A percentile compares a stretch with the other conserved stretches of the same genome.
These are phyloP conservation scores for Acrocephalus kingi DNA, from an alignment of 2,113 vertebrate species.

Conservation along the genomic window DNA sequence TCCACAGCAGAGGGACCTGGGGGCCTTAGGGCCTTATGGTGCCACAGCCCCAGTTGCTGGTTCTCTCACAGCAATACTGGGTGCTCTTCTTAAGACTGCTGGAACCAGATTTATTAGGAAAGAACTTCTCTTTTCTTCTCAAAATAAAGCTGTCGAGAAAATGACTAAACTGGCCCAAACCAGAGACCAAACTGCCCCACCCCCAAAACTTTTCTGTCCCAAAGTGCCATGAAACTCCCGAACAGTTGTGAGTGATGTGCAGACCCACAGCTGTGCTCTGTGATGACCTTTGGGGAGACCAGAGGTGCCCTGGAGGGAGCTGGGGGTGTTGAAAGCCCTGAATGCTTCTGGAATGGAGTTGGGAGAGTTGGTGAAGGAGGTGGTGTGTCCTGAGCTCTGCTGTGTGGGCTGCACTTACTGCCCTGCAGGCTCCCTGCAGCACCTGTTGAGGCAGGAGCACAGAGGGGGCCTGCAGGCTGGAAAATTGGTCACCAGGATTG, in stretches of 20 bases:
- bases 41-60: background rate
- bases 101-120: background rate
- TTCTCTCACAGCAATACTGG: background rate
- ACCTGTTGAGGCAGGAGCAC: too few relatives aligned
- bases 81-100: background rate
- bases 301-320: background rate
- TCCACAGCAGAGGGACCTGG: rapidly evolving
- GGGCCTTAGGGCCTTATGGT: rapidly evolving
- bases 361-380: background rate
- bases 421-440: background rate
- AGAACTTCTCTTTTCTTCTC: background rate
- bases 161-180: background rate
- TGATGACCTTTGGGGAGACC: background rate
- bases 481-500: background rate
- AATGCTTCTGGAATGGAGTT: background rate
- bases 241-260: rapidly evolving
- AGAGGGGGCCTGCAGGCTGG: background rate
- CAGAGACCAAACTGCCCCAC: background rate
- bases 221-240: rapidly evolving
- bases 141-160: background rate
- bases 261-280: background rate
- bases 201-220: background rate
- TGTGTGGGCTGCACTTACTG: background rate
- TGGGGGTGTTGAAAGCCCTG: background rate
- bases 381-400: background rate